Evolutionary conservation across 2,888 invertebrate genomes (phyloP), one percentile per base, ranked within the genome.

Genomic region (Bombyx huttoni): DNA sequence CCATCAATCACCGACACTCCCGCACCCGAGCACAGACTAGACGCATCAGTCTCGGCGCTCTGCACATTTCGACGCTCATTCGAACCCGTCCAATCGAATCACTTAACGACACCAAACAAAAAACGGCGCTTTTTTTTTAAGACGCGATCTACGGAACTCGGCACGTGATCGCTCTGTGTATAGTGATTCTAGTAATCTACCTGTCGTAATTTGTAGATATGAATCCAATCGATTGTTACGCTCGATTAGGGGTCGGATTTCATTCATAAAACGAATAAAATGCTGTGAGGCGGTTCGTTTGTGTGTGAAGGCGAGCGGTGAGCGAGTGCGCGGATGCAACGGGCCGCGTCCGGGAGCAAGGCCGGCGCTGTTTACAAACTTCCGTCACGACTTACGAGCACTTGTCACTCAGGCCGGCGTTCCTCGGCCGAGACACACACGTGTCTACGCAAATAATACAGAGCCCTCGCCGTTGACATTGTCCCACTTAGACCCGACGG

Each of bases 371-470:
- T 87, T 87, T 87, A 86, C 86, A 83, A 84, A 84, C 83, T 83
- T 81, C 84, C 82, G 85, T 76, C 80, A 78, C 78, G 75, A 74
- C 68, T 71, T 68, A 67, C 74, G 70, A 68, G 65, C 77, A 78
- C 79, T 83, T 82, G 82, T 84, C 84, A 84, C 77, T 75, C 73
- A 67, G 65, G 58, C 59, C 58, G 58, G 58, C 57, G 63, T 57
- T 63, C 61, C 68, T 63, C 66, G 59, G 51, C 54, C 58, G 57
- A 54, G 70, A 65, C 73, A 66, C 75, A 80, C 85, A 82, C 83
- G 81, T 80, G 81, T 77, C 78, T 79, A 83, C 81, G 83, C 84
- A 86, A 87, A 87, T 87, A 86, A 84, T 81, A 77, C 78, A 77
- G 70, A 78, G 81, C 81, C 85, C 83, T 82, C 81, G 70, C 79